Percentiles rank a stretch among this genome's conserved stretches.
phyloP scores from a whole-genome alignment of 2,797 vertebrate genomes.

The Catharus ustulatus region DNA sequence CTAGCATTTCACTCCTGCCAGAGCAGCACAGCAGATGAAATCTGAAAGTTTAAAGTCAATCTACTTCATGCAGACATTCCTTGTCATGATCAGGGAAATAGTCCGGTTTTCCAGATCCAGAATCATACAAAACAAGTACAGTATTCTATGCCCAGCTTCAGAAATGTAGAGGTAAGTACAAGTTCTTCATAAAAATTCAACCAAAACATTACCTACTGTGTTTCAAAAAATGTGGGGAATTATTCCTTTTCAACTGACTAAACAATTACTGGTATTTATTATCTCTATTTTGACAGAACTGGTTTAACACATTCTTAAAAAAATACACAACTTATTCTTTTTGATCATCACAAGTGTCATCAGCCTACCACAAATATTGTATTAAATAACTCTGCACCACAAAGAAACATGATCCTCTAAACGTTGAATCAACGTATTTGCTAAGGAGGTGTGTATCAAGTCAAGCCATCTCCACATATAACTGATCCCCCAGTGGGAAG shows the following conservation, averaged over 20 bases:
- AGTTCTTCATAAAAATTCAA: background rate
- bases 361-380: constrained; percentile 30
- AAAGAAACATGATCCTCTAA: constrained; percentile 48
- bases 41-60: background rate
- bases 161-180: background rate
- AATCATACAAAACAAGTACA: background rate
- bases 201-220: background rate
- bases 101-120: background rate
- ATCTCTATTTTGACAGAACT: constrained; percentile 59
- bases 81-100: background rate
- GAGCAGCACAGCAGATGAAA: background rate
- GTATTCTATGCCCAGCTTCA: background rate
- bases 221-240: background rate
- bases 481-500: background rate
- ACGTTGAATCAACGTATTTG: background rate
- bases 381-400: constrained; percentile 29
- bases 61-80: background rate
- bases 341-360: constrained; percentile 41
- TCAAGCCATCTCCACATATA: background rate
- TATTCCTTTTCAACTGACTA: background rate
- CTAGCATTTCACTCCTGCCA: background rate
- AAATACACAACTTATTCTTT: constrained; percentile 35
- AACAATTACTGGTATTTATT: constrained; percentile 26
- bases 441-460: constrained; percentile 14
- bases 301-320: constrained; percentile 38